A percentile compares a stretch with the other conserved stretches of the same genome.
These are phyloP conservation scores for Idaea straminata DNA, from an alignment of 2,888 invertebrate species.

Conservation along the genomic window DNA sequence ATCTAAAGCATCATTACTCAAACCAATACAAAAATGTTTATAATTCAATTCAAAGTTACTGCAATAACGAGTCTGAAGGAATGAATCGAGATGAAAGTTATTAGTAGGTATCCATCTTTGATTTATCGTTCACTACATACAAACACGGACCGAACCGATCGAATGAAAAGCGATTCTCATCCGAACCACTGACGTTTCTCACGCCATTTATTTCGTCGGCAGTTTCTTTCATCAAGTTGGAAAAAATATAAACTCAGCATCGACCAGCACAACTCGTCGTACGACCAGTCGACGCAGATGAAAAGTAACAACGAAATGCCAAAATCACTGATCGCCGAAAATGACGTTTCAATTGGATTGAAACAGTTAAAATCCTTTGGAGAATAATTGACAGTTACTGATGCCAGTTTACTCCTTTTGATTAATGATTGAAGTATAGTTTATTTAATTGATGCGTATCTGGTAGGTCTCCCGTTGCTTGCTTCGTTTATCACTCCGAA, in stretches of 20 bases:
- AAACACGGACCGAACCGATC: background rate
- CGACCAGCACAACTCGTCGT: too few relatives aligned
- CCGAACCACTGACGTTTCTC: background rate
- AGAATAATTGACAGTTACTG: too few relatives aligned
- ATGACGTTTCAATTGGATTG: too few relatives aligned
- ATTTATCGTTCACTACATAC: background rate
- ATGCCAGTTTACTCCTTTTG: too few relatives aligned
- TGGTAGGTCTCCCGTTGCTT: too few relatives aligned
- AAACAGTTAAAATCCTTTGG: too few relatives aligned
- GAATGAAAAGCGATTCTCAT: background rate
- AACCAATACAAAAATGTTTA: background rate
- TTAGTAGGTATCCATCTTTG: background rate
- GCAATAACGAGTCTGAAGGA: background rate
- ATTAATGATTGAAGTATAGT: too few relatives aligned
- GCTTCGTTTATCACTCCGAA: too few relatives aligned
- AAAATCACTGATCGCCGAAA: too few relatives aligned
- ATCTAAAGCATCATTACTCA: background rate
- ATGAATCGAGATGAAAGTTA: background rate
- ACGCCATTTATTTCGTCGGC: background rate
- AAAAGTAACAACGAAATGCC: too few relatives aligned
- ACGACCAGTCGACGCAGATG: too few relatives aligned
- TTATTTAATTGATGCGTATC: too few relatives aligned
- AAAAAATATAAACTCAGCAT: constrained; percentile 2
- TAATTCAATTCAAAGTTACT: background rate
- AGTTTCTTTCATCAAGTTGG: constrained; percentile 4